Base-by-base conservation (phyloP, 2,113 vertebrate genomes). In the Pyxicephalus adspersus region DNA sequence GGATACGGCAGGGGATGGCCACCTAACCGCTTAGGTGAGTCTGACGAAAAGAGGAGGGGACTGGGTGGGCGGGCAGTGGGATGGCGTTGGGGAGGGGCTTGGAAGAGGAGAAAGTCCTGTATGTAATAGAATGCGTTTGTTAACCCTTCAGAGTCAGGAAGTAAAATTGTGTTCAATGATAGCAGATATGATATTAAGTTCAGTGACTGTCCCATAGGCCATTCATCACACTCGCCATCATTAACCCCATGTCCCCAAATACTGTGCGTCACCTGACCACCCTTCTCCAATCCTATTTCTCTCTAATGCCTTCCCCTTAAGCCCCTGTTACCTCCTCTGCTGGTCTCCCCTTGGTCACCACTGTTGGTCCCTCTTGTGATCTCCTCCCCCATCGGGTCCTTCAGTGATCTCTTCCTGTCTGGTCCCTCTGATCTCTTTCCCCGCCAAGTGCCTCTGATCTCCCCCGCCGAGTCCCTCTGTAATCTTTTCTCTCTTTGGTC, bases 1-100 rank as follows among this genome's bases (percentile, higher is more conserved):
- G 17, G 54, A 9, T 64, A 34, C 58, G 34, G 60, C 78, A 73
- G 58, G 61, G 50, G 38, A 57, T 71, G 55, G 77, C 31, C 29
- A 26, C 50, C 66, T 19, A 61, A 22, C 23, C 50, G 25, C 22
- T 7, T 73, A 52, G 67, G 68, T 73, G 60, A 73, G 57, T 73
- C 15, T 29, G 20, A 20, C 6, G 9, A 26, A 23, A 17, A 22
- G 18, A 28, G 31, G 57, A 38, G 23, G 19, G 31, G 20, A 11
- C 25, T 18, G 29, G 71, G 52, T 28, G 26, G 31, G 31, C 22
- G 28, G 11, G 23, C 5, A 19, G 19, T 55, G 29, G 16, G 55
- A 22, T 54, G 31, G 26, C 45, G 55, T 28, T 22, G 50, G 23
- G 65, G 55, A 51, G 20, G 19, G 64, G 65, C 16, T 5, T 13